A percentile compares a stretch with the other conserved stretches of the same genome.
These are phyloP conservation scores for Nycteola revayana DNA, from an alignment of 2,888 invertebrate genomes.

Conservation along the genomic window DNA sequence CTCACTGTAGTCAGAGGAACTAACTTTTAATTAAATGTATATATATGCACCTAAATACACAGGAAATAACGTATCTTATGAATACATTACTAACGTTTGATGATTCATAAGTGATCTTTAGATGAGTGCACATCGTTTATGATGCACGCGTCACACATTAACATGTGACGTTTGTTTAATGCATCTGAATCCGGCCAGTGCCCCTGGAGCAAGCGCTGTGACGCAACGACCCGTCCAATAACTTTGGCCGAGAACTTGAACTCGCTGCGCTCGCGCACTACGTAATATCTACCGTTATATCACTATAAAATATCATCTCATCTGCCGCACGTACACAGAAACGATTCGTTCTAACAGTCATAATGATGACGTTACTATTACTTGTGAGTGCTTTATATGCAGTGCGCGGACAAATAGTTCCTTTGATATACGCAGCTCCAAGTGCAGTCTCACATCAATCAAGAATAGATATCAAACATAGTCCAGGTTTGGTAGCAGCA, in stretches of 20 bases:
- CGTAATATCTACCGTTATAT: slow-evolving; percentile 64
- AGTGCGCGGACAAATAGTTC: slow-evolving; percentile 48
- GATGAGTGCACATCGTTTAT: too few species aligned
- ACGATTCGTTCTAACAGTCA: slow-evolving; percentile 36
- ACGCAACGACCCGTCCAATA: slow-evolving; percentile 57
- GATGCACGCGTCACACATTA: slow-evolving; percentile 28
- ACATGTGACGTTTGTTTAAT: slow-evolving; percentile 36
- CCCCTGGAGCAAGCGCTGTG: slow-evolving; percentile 46
- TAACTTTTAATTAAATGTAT: too few species aligned
- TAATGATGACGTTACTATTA: slow-evolving; percentile 55
- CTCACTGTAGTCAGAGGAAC: too few species aligned
- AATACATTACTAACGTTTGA: too few species aligned
- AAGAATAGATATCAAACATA: slow-evolving; percentile 71
- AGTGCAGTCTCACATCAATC: slow-evolving; percentile 82
- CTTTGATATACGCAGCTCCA: slow-evolving; percentile 69
- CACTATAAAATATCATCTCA: slow-evolving; percentile 61
- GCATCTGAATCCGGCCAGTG: slow-evolving; percentile 65
- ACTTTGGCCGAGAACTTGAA: slow-evolving; percentile 70
- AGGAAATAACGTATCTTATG: too few species aligned
- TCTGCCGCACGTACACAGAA: slow-evolving; percentile 40
- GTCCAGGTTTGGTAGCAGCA: slow-evolving; percentile 44
- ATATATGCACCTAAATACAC: too few species aligned
- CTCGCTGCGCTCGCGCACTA: slow-evolving; percentile 45
- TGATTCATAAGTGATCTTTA: too few species aligned
- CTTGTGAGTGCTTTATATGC: slow-evolving; percentile 39